Conservation (phyloP, 2,797 vertebrate genomes). For the Amniataba percoides region DNA sequence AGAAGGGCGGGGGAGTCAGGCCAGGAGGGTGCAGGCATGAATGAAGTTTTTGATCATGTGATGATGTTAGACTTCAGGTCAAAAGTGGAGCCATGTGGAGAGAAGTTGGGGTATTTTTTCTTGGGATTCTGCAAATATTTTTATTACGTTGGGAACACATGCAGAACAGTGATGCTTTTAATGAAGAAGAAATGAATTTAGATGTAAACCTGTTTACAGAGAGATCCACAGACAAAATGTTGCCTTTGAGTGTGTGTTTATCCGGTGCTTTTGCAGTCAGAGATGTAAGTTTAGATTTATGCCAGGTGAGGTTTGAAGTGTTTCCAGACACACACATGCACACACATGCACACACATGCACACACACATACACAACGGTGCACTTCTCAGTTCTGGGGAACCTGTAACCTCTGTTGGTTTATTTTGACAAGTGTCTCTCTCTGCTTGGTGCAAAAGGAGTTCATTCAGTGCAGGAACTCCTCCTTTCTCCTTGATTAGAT, state of each 20-base stretch:
- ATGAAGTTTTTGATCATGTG: constrained; percentile 51
- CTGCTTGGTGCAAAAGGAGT: constrained; percentile 11
- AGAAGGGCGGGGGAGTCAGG: constrained; percentile 16
- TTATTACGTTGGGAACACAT: neutral
- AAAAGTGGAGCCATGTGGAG: constrained; percentile 15
- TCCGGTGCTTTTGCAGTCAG: constrained; percentile 3
- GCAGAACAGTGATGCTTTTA: constrained; percentile 23
- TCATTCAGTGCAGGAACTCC: constrained; percentile 19
- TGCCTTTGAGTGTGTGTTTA: constrained; percentile 56
- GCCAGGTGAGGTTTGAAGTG: constrained; percentile 33
- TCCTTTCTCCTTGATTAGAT: constrained; percentile 6
- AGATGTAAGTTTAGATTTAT: constrained; percentile 24
- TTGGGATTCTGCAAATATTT: constrained; percentile 38
- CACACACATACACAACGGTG: neutral
- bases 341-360: neutral
- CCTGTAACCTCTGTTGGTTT: constrained; percentile 34
- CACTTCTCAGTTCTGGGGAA: constrained; percentile 3
- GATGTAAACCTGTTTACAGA: constrained; percentile 28
- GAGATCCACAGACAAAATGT: neutral
- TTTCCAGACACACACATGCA: neutral
- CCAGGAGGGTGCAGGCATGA: constrained; percentile 19
- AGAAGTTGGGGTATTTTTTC: neutral
- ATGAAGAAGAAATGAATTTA: neutral
- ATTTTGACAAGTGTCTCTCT: constrained; percentile 18
- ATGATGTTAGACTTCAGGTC: constrained; percentile 19